These are phyloP conservation scores for Catamblyrhynchus diadema DNA, from an alignment of 2,797 vertebrate genomes.

Conservation along the genomic window DNA sequence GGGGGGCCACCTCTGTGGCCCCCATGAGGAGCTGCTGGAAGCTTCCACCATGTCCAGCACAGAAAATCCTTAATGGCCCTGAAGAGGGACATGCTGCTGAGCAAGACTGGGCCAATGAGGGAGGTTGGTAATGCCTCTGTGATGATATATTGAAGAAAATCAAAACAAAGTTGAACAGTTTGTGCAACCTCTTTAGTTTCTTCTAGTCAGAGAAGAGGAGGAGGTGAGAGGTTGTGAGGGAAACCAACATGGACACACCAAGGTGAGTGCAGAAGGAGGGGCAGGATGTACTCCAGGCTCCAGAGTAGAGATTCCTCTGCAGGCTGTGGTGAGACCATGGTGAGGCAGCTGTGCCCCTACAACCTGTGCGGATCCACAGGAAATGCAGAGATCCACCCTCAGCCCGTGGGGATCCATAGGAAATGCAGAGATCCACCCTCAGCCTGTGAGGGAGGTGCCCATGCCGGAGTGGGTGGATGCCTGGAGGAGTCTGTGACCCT, in stretches of 20 bases:
- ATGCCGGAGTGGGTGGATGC: rapidly evolving
- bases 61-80: background rate
- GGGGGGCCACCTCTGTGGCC: background rate
- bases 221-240: background rate
- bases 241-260: background rate
- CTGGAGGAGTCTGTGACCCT: background rate
- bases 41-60: background rate
- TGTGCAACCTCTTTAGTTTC: background rate
- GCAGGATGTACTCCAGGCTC: rapidly evolving
- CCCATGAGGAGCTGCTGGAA: background rate
- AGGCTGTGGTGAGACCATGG: rapidly evolving
- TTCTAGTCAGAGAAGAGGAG: background rate
- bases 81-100: background rate
- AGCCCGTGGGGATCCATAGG: no score
- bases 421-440: no score
- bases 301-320: background rate
- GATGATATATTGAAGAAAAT: background rate
- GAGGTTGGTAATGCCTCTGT: background rate
- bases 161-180: background rate
- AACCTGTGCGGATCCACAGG: no score
- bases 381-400: no score
- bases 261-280: no score
- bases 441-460: no score
- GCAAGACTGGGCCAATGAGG: background rate
- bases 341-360: background rate